These are phyloP conservation scores for Clitarchus hookeri DNA, from an alignment of 2,888 invertebrate species.

Conservation along the genomic window DNA sequence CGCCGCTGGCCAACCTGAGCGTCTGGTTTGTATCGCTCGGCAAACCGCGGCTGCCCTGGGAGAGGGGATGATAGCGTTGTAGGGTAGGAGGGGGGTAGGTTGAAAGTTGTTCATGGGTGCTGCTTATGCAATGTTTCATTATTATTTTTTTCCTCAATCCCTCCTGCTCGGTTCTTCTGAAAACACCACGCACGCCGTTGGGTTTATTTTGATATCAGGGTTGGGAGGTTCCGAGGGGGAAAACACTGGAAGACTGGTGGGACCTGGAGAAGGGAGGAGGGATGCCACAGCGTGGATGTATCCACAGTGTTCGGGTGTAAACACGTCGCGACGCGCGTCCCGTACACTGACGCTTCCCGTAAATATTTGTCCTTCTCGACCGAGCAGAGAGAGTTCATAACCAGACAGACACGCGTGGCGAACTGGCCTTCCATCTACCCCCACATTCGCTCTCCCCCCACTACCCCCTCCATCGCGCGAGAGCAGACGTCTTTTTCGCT, in stretches of 20 bases:
- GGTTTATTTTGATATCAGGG: background rate
- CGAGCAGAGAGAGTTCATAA: background rate
- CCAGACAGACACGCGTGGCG: background rate
- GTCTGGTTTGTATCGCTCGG: background rate
- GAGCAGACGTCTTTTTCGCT: too few species aligned
- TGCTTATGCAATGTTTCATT: background rate
- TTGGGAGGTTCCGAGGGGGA: background rate
- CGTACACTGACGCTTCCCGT: background rate
- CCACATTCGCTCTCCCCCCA: background rate
- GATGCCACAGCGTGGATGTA: background rate
- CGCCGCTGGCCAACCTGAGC: background rate
- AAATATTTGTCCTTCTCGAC: background rate
- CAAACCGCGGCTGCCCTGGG: background rate
- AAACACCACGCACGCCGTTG: constrained; percentile 1
- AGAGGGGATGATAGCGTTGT: too few species aligned
- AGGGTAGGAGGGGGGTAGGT: too few species aligned
- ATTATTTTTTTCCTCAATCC: background rate
- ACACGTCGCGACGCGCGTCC: background rate
- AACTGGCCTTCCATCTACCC: too few species aligned
- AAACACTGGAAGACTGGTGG: background rate
- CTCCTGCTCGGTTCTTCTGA: background rate
- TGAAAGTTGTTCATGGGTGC: background rate
- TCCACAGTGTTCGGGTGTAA: background rate
- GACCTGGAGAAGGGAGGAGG: background rate
- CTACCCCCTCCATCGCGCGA: background rate